These are phyloP conservation scores for Metallyticus violacea DNA, from an alignment of 2,888 invertebrate genomes.

Conservation along the genomic window DNA sequence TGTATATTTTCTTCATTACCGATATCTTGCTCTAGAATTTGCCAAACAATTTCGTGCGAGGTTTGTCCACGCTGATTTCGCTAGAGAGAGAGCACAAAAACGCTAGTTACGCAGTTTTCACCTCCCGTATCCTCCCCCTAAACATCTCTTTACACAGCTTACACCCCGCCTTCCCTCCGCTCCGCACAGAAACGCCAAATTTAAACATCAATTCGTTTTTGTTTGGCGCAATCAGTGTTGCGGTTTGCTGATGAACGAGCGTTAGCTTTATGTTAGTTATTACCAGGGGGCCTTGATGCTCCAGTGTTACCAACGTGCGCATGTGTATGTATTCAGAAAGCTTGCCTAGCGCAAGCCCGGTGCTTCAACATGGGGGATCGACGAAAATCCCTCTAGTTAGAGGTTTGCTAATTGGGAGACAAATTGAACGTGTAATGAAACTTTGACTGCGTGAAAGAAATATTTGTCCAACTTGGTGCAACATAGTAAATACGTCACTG, in stretches of 20 bases:
- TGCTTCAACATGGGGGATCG: background rate
- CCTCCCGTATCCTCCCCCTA: background rate
- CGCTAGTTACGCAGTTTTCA: background rate
- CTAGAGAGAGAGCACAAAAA: background rate
- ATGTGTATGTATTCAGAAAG: background rate
- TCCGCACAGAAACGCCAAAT: slow-evolving; percentile 15
- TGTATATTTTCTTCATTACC: no score
- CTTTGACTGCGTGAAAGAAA: slow-evolving; percentile 18
- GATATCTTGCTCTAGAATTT: no score
- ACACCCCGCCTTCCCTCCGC: background rate
- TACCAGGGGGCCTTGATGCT: background rate
- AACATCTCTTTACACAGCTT: background rate
- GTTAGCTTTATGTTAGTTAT: slow-evolving; percentile 17
- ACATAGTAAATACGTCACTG: slow-evolving; percentile 1
- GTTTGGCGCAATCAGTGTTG: slow-evolving; percentile 31
- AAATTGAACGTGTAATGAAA: slow-evolving; percentile 17
- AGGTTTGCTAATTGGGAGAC: slow-evolving; percentile 14
- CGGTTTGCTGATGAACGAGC: slow-evolving; percentile 24
- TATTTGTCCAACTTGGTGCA: slow-evolving; percentile 13
- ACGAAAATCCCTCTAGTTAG: slow-evolving; percentile 16
- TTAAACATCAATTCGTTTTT: slow-evolving; percentile 25
- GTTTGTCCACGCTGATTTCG: background rate
- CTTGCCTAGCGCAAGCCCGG: background rate
- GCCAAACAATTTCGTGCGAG: background rate
- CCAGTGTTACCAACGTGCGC: background rate